Percentiles rank a stretch among this genome's conserved stretches.
Evolutionary conservation across 2,113 vertebrate genomes (phyloP).

Genomic region (Danio rerio): GRCz12tu NC_133197.1:31121001-31121500

Average conservation of each 20-base stretch:
- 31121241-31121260: constrained; percentile 21
- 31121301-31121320: constrained; percentile 23
- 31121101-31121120: too few relatives aligned
- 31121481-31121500: constrained; percentile 37
- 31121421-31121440: neutral
- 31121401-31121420: neutral
- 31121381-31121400: constrained; percentile 24
- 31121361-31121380: constrained; percentile 27
- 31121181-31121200: neutral
- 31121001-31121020: too few relatives aligned
- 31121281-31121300: constrained; percentile 29
- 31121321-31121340: neutral
- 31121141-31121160: neutral
- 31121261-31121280: constrained; percentile 34
- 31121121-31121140: too few relatives aligned
- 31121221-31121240: constrained; percentile 22
- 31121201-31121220: neutral
- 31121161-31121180: neutral
- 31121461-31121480: neutral
- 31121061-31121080: too few relatives aligned
- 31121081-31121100: too few relatives aligned
- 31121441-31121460: neutral
- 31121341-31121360: constrained; percentile 16
- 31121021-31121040: too few relatives aligned
- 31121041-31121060: too few relatives aligned